Conservation (phyloP, 2,888 invertebrate species). For the Dynastes grantii region DNA sequence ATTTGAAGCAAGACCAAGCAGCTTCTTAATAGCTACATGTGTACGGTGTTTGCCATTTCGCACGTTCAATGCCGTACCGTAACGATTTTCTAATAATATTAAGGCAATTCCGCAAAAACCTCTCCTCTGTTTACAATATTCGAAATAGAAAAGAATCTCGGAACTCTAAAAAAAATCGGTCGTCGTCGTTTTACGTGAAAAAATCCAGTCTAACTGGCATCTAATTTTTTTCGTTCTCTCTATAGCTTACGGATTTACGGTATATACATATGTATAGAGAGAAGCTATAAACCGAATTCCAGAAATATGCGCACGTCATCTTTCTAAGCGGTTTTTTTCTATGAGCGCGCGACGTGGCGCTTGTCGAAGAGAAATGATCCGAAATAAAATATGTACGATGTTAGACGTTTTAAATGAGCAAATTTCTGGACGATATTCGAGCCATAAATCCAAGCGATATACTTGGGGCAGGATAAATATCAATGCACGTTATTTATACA, state of each 20-base stretch:
- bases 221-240: neutral
- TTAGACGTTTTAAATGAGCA: neutral
- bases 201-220: slow-evolving; percentile 6
- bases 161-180: neutral
- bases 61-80: neutral
- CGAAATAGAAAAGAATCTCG: slow-evolving; percentile 6
- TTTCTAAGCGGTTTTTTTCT: neutral
- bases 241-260: neutral
- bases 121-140: slow-evolving; percentile 2
- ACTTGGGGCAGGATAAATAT: no score
- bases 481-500: no score
- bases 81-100: neutral
- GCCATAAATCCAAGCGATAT: no score
- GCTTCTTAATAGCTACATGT: no score
- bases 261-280: no score
- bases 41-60: neutral
- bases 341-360: neutral
- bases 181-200: neutral
- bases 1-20: no score
- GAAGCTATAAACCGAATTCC: slow-evolving; percentile 15
- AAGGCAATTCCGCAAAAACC: neutral
- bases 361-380: neutral
- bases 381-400: neutral
- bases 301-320: slow-evolving; percentile 18
- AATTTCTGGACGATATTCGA: neutral